Evolutionary conservation across 1,140 invertebrate genomes (phyloP).

Genomic region (Drosophila chauvacae): DNA sequence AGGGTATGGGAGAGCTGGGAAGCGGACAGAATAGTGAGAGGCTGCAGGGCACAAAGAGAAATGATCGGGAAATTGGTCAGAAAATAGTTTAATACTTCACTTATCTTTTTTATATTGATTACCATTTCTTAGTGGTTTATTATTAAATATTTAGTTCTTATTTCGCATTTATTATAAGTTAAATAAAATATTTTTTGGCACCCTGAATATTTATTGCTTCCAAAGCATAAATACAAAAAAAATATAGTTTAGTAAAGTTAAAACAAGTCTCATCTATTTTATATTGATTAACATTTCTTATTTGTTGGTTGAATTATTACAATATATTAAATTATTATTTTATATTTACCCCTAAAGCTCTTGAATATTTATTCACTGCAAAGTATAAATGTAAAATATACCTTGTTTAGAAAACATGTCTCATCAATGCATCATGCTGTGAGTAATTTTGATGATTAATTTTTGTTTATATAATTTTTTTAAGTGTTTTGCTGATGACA

Average conservation of each 20-base stretch:
- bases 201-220: background rate
- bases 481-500: background rate
- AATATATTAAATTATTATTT: background rate
- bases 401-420: background rate
- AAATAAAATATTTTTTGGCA: background rate
- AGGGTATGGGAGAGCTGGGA: slow-evolving; percentile 1
- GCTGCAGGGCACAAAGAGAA: background rate
- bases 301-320: background rate
- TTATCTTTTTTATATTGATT: background rate
- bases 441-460: background rate
- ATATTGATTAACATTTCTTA: background rate
- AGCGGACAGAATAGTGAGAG: slow-evolving; percentile 20
- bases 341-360: background rate
- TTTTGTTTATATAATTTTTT: background rate
- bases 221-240: background rate
- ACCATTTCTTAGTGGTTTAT: background rate
- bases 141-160: background rate
- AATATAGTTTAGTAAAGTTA: background rate
- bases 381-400: background rate
- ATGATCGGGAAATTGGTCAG: background rate
- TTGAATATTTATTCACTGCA: background rate
- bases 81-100: background rate
- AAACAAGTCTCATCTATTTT: no score
- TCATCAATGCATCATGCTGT: background rate
- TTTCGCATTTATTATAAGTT: background rate